These are phyloP conservation scores for Catostylus mosaicus DNA, from an alignment of 30 jellyfish, hydroid and myxozoan genomes.

Conservation along the genomic window DNA sequence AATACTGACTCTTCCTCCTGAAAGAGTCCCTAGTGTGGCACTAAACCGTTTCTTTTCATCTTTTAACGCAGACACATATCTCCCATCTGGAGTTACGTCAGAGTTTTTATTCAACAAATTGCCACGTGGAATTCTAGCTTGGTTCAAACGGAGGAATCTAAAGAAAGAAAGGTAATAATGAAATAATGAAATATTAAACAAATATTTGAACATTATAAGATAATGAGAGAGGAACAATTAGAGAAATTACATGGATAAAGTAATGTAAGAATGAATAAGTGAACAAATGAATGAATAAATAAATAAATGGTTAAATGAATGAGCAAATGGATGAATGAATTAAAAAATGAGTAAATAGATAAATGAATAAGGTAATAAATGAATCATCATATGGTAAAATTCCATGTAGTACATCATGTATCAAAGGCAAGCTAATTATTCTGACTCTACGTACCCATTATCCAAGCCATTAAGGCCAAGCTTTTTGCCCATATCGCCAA, in stretches of 20 bases:
- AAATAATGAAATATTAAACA: background rate
- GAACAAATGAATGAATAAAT: too few relatives aligned
- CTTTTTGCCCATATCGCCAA: constrained; percentile 97
- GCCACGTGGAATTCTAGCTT: constrained; percentile 83
- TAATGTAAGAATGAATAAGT: too few relatives aligned
- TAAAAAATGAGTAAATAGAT: too few relatives aligned
- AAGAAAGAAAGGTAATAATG: background rate
- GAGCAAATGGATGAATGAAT: too few relatives aligned
- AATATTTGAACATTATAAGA: background rate
- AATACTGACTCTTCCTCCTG: constrained; percentile 96
- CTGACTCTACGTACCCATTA: constrained; percentile 76
- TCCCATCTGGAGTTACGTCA: constrained; percentile 94
- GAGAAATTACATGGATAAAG: too few relatives aligned
- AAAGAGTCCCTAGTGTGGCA: constrained; percentile 88
- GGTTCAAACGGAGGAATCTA: constrained; percentile 73
- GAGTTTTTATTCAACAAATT: constrained; percentile 75
- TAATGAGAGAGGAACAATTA: too few relatives aligned
- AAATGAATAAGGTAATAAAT: too few relatives aligned
- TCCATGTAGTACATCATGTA: background rate
- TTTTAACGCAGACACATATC: constrained; percentile 72
- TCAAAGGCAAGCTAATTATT: background rate
- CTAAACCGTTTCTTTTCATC: constrained; percentile 83
- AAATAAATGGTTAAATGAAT: too few relatives aligned
- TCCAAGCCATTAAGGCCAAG: constrained; percentile 88
- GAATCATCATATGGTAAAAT: too few relatives aligned